Conservation (phyloP, 2,113 vertebrate genomes). For the Lamprologus callipterus region DNA sequence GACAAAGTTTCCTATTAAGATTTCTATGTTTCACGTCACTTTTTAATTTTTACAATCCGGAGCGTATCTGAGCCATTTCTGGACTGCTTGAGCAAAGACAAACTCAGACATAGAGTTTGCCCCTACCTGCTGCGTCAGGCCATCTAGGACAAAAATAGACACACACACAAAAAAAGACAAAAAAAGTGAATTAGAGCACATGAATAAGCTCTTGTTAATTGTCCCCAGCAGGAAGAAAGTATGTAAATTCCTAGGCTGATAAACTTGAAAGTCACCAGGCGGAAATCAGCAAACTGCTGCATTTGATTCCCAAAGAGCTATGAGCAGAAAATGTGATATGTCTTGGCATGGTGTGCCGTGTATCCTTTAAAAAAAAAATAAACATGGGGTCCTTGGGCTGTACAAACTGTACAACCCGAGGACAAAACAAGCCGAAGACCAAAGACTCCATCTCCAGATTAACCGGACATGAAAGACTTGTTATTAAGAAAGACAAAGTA, state of each 20-base stretch:
- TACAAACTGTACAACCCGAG: too few relatives aligned
- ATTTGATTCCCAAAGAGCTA: too few relatives aligned
- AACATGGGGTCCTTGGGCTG: too few relatives aligned
- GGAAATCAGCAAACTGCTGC: too few relatives aligned
- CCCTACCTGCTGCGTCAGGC: background rate
- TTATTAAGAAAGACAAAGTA: too few relatives aligned
- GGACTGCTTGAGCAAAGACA: background rate
- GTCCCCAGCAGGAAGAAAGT: accelerated
- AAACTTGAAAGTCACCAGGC: too few relatives aligned
- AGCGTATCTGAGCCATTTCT: background rate
- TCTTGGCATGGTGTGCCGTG: too few relatives aligned
- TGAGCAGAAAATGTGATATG: too few relatives aligned
- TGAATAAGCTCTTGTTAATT: background rate
- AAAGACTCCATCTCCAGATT: too few relatives aligned
- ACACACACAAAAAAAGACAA: background rate
- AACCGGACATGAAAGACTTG: too few relatives aligned
- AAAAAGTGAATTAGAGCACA: background rate
- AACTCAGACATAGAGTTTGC: background rate
- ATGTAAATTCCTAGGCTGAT: background rate
- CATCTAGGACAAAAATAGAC: background rate
- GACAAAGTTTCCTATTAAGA: background rate
- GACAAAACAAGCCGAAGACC: too few relatives aligned
- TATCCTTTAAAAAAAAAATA: too few relatives aligned
- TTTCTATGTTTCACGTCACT: background rate
- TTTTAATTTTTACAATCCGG: accelerated